A percentile compares a stretch with the other conserved stretches of the same genome.
phyloP scores from a whole-genome alignment of 2,888 invertebrate genomes.

The Drosophila rellima region DNA sequence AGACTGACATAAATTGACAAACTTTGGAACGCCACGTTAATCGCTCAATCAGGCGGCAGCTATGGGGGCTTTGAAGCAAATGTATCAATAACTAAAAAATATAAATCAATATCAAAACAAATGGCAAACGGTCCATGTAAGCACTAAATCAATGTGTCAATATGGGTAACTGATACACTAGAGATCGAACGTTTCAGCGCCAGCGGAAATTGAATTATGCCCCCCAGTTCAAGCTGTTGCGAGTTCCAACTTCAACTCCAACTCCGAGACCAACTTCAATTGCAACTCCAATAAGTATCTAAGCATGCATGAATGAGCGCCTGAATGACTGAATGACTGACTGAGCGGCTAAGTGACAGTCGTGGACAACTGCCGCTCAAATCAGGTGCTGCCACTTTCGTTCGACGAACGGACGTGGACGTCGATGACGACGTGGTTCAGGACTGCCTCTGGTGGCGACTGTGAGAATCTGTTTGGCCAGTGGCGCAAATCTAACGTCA shows the following conservation, averaged over 20 bases:
- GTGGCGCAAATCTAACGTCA: conserved; percentile 56
- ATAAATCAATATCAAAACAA: conserved; percentile 79
- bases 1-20: conserved; percentile 73
- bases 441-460: conserved; percentile 52
- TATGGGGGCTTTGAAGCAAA: conserved; percentile 46
- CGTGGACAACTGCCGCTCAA: conserved; percentile 67
- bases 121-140: conserved; percentile 75
- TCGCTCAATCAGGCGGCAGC: conserved; percentile 66
- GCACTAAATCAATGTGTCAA: conserved; percentile 81
- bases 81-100: conserved; percentile 75
- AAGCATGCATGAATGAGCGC: conserved; percentile 77
- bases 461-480: conserved; percentile 66
- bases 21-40: conserved; percentile 63
- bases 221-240: conserved; percentile 42
- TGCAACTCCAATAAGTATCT: conserved; percentile 53
- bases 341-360: conserved; percentile 69
- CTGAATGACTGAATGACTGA: conserved; percentile 51
- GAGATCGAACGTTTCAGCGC: conserved; percentile 45
- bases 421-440: conserved; percentile 15
- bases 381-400: conserved; percentile 78
- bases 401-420: conserved; percentile 52
- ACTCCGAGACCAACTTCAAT: conserved; percentile 23
- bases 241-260: conserved; percentile 21
- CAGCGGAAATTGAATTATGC: conserved; percentile 79
- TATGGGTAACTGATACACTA: conserved; percentile 77